Percentiles rank a stretch among this genome's conserved stretches.
phyloP scores from a whole-genome alignment of 2,888 invertebrate species.

The Megaustenia siamemsis region DNA sequence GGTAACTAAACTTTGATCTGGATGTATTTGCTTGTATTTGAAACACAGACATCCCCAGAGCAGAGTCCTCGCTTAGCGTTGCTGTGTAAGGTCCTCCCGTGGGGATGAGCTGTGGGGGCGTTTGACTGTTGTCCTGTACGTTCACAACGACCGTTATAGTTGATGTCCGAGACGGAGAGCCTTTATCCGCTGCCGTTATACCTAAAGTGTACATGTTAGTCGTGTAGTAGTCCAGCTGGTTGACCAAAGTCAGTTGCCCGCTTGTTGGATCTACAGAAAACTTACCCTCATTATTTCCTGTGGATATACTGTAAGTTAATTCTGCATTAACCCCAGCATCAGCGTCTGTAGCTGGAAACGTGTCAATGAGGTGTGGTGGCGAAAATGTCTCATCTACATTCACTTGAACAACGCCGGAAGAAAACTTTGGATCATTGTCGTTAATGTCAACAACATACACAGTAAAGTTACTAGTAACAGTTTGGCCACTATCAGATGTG shows the following conservation, averaged over 20 bases:
- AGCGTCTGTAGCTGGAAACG: conserved; percentile 59
- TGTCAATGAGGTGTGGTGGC: conserved; percentile 43
- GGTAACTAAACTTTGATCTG: conserved; percentile 92
- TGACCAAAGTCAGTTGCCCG: conserved; percentile 56
- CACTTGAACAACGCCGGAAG: conserved; percentile 56
- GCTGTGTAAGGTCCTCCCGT: conserved; percentile 56
- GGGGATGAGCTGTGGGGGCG: conserved; percentile 58
- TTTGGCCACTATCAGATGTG: conserved; percentile 56
- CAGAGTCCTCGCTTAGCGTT: conserved; percentile 90
- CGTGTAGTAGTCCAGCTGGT: conserved; percentile 58
- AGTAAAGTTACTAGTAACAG: conserved; percentile 55
- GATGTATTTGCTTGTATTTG: conserved; percentile 93
- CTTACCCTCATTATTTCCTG: conserved; percentile 54
- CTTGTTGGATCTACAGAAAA: conserved; percentile 57
- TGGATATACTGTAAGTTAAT: conserved; percentile 56
- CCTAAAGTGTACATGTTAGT: conserved; percentile 54
- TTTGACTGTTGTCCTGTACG: conserved; percentile 56
- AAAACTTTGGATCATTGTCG: conserved; percentile 65
- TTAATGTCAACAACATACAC: conserved; percentile 63
- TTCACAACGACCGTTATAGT: conserved; percentile 58
- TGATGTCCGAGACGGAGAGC: conserved; percentile 54
- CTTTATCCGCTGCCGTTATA: conserved; percentile 61
- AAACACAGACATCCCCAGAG: conserved; percentile 90
- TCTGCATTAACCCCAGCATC: conserved; percentile 61
- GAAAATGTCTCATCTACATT: conserved; percentile 55